phyloP scores from a whole-genome alignment of 1,140 invertebrate species.

The Cardiocondyla obscurior region DNA sequence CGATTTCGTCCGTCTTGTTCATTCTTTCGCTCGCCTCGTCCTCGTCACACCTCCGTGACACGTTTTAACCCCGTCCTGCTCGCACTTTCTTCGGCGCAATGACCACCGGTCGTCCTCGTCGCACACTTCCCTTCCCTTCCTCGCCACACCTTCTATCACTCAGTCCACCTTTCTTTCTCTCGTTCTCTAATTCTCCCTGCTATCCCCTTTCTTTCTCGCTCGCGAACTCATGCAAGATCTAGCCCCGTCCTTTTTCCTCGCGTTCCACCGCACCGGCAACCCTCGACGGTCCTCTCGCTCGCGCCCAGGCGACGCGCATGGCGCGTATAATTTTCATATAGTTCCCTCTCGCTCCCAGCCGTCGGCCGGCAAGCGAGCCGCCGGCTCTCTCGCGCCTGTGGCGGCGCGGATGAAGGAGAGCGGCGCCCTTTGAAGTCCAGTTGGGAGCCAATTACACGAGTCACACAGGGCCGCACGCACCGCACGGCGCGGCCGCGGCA shows the following conservation, averaged over 20 bases:
- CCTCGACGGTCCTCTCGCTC: constrained; percentile 45
- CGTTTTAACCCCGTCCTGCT: constrained; percentile 65
- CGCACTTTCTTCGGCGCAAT: constrained; percentile 54
- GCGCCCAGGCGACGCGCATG: constrained; percentile 59
- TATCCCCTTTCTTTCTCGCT: constrained; percentile 46
- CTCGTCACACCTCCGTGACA: constrained; percentile 69
- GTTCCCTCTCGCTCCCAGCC: constrained; percentile 38
- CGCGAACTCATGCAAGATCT: constrained; percentile 27
- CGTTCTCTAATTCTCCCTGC: constrained; percentile 41
- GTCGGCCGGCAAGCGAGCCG: constrained; percentile 48
- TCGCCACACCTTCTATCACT: constrained; percentile 55
- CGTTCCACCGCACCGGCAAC: constrained; percentile 4
- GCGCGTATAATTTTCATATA: constrained; percentile 71
- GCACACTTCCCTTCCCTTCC: constrained; percentile 53
- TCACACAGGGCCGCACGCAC: constrained; percentile 83
- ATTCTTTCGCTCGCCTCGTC: constrained; percentile 37
- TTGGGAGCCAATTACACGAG: constrained; percentile 85
- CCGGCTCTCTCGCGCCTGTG: constrained; percentile 76
- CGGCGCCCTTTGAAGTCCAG: constrained; percentile 84
- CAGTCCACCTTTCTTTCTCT: constrained; percentile 54
- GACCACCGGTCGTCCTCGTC: constrained; percentile 46
- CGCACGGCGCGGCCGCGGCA: constrained; percentile 66
- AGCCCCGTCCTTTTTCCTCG: background rate
- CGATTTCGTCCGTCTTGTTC: constrained; percentile 81
- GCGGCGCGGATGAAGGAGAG: constrained; percentile 84